Base-by-base conservation (phyloP, 2,113 vertebrate species). In the Chionis minor region DNA sequence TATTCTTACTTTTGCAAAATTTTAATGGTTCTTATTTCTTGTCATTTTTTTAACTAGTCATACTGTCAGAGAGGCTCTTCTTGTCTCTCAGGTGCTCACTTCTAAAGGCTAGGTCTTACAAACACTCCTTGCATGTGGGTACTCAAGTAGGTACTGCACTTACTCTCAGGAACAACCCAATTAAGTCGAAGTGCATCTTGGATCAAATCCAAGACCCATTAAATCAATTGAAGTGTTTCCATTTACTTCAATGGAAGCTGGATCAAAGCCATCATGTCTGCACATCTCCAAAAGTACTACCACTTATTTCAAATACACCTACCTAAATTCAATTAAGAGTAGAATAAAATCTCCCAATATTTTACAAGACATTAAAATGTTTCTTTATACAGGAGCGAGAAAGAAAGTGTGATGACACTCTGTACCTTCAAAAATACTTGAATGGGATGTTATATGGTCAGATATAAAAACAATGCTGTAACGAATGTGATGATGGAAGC, bases 101-200 rank as follows among this genome's bases (percentile, higher is more conserved):
- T 83, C 24, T 32, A 32, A 40, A 13, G 45, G 18, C 49, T 55
- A 44, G 9, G 42, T 73, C 54, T 88, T 92, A 72, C 30, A 80
- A 77, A 44, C 2, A 2, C 38, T 86, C 40, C n/a, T 67, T 79
- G 24, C 16, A 23, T 63, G 15, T 33, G 17, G 82, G 20, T 44
- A 55, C 18, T 79, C 42, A 71, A 67, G 55, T 21, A 92, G 33
- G 15, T 38, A 19, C n/a, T 45, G 24, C 35, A 62, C 45, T 93
- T 71, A 74, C 6, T 71, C 33, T 17, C 52, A 86, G 27, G 19
- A 94, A 80, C 3, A 85, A 63, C 62, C 28, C 63, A 88, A 83
- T 96, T 84, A 96, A 94, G n/a, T 70, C 55, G 67, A 94, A 94
- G 59, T 74, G 65, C 45, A 81, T 12, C 18, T 73, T 95, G 92